Evolutionary conservation across 2,797 vertebrate genomes (phyloP).

Genomic region (Lacerta bilineata): DNA sequence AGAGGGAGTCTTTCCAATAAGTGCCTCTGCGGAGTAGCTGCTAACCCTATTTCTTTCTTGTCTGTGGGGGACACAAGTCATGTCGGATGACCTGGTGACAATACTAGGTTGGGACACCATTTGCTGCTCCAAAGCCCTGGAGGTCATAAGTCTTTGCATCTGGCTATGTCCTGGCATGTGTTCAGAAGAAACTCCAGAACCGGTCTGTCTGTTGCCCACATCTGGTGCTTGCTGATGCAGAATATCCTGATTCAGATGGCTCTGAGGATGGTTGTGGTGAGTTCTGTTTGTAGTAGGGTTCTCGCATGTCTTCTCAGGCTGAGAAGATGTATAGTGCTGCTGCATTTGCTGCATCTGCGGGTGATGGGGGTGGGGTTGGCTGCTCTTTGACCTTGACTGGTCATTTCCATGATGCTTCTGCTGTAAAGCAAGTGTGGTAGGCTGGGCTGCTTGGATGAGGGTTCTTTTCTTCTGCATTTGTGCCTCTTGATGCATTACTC

Average conservation of each 20-base stretch:
- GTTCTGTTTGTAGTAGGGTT: conserved; percentile 85
- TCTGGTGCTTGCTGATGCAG: conserved; percentile 87
- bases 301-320: conserved; percentile 94
- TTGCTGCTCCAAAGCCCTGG: conserved; percentile 92
- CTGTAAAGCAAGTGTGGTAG: conserved; percentile 88
- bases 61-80: conserved; percentile 90
- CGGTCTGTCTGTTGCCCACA: conserved; percentile 78
- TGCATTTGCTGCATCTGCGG: conserved; percentile 93
- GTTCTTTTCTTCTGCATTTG: conserved; percentile 94
- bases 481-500: conserved; percentile 91
- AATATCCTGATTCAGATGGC: conserved; percentile 86
- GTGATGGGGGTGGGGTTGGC: conserved; percentile 91
- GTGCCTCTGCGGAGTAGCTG: conserved; percentile 98
- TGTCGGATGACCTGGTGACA: conserved; percentile 90
- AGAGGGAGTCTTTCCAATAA: conserved; percentile 93
- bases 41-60: conserved; percentile 97
- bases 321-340: conserved; percentile 90
- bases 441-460: conserved; percentile 87
- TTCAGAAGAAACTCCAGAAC: conserved; percentile 81
- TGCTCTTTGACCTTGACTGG: conserved; percentile 83
- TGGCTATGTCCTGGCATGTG: conserved; percentile 86
- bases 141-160: conserved; percentile 95
- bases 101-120: conserved; percentile 92
- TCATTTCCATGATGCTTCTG: conserved; percentile 90
- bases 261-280: conserved; percentile 86